A percentile compares a stretch with the other conserved stretches of the same genome.
These are phyloP conservation scores for Alethe diademata DNA, from an alignment of 2,113 vertebrate species.

Conservation along the genomic window DNA sequence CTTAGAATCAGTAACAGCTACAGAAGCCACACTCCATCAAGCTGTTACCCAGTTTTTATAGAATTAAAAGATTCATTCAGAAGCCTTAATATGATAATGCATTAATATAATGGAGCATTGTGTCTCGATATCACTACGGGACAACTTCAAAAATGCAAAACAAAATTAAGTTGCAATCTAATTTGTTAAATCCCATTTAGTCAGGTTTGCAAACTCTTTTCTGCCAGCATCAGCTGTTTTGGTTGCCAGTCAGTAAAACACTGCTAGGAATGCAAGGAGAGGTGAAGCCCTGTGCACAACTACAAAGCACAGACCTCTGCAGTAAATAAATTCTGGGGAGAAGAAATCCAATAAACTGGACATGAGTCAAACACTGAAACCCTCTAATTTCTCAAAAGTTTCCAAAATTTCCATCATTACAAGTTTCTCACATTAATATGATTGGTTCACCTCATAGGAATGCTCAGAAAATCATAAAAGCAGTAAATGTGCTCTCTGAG, in stretches of 20 bases:
- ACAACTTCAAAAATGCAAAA: slow-evolving; percentile 35
- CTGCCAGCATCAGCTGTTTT: slow-evolving; percentile 54
- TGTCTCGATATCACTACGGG: not conserved
- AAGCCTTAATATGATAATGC: slow-evolving; percentile 15
- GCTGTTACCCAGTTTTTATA: not conserved
- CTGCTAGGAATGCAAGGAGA: not conserved
- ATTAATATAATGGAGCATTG: slow-evolving; percentile 30
- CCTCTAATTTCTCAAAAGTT: not conserved
- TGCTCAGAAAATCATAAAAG: not conserved
- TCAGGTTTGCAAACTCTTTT: slow-evolving; percentile 16
- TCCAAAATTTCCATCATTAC: not conserved
- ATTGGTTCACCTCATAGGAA: not conserved
- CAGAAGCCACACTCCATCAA: not conserved
- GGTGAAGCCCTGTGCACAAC: not conserved
- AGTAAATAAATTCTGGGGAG: not conserved
- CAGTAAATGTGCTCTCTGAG: not conserved
- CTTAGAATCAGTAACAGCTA: not conserved
- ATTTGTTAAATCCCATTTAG: slow-evolving; percentile 60
- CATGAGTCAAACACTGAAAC: not conserved
- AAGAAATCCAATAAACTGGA: not conserved
- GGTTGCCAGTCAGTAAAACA: slow-evolving; percentile 15
- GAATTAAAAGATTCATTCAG: slow-evolving; percentile 25
- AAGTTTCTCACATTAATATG: not conserved
- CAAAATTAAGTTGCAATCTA: slow-evolving; percentile 50
- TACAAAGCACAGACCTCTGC: not conserved